A percentile compares a stretch with the other conserved stretches of the same genome.
phyloP scores from a whole-genome alignment of 2,797 vertebrate genomes.

The Okamejei kenojei region DNA sequence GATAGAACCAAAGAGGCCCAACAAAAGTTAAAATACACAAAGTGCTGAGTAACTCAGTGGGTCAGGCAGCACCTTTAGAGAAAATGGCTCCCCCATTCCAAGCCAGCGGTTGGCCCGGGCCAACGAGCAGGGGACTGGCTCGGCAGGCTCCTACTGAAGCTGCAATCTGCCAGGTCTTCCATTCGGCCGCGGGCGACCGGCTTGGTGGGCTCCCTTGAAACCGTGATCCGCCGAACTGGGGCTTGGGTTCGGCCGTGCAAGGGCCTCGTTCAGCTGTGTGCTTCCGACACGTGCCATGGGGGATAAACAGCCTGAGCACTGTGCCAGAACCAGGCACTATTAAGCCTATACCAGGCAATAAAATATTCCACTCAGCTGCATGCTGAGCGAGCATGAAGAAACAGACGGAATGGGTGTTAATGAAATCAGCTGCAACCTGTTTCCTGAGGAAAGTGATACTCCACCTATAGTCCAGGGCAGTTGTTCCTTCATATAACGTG shows the following conservation, averaged over 20 bases:
- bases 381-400: background rate
- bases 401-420: background rate
- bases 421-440: background rate
- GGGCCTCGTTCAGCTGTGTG: too few species aligned
- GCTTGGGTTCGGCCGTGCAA: too few species aligned
- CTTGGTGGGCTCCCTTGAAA: too few species aligned
- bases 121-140: too few species aligned
- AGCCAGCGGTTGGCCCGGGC: too few species aligned
- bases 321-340: background rate
- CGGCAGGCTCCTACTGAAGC: too few species aligned
- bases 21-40: background rate
- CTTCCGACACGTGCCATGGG: too few species aligned
- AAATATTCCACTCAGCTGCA: background rate
- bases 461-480: slow-evolving; percentile 25
- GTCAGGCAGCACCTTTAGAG: too few species aligned
- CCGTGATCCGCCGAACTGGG: too few species aligned
- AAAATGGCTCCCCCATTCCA: too few species aligned
- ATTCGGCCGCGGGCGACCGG: too few species aligned
- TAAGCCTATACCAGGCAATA: background rate
- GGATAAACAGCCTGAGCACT: background rate
- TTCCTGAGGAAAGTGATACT: slow-evolving; percentile 21
- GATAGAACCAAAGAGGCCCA: background rate
- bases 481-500: background rate
- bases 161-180: too few species aligned
- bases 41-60: background rate